Evolutionary conservation across 2,113 vertebrate genomes (phyloP), one percentile per base, ranked within the genome.

Genomic region (Tupaia chinensis): DNA sequence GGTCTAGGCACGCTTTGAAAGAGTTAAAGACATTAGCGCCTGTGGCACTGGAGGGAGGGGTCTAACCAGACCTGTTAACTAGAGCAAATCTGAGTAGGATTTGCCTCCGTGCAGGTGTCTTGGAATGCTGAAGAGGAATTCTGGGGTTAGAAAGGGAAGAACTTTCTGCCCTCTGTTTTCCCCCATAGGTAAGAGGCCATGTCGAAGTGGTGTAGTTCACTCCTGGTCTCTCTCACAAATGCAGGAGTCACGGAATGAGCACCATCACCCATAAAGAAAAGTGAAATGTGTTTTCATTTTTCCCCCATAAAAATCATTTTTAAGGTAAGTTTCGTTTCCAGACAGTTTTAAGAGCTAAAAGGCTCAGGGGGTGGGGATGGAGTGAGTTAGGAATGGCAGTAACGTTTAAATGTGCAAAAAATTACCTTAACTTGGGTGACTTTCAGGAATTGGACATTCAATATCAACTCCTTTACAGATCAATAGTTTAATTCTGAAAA

Each of bases 241-340:
- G 5, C 44, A 61, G 20, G 81, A 85, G 81, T 65, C 79, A 19
- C 6, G 53, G 74, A 91, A 95, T 95, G 87, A 95, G 14, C 88
- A 34, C 84, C 85, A 22, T 70, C 53, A 92, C 91, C 68, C 92
- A 70, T 91, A 97, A 96, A 68, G 29, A 93, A 93, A 96, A 85
- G 89, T 93, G 88, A 98, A 96, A 66, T 6, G 9, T 96, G 77
- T 79, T 98, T 97, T 83, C 87, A 27, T 96, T 97, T 94, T 93
- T 12, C 68, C 87, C 79, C 69, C 70, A 65, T 97, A 97, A 98
- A 96, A 96, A 94, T 80, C 93, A 97, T 97, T 72, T 97, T 97
- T 90, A 87, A 95, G 91, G 97, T 93, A 86, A 68, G 94, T 91
- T 97, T 95, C 77, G 94, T 96, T 98, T 97, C 81, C 78, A 80